These are phyloP conservation scores for Intellagama lesueurii DNA, from an alignment of 2,797 vertebrate genomes.

Conservation along the genomic window DNA sequence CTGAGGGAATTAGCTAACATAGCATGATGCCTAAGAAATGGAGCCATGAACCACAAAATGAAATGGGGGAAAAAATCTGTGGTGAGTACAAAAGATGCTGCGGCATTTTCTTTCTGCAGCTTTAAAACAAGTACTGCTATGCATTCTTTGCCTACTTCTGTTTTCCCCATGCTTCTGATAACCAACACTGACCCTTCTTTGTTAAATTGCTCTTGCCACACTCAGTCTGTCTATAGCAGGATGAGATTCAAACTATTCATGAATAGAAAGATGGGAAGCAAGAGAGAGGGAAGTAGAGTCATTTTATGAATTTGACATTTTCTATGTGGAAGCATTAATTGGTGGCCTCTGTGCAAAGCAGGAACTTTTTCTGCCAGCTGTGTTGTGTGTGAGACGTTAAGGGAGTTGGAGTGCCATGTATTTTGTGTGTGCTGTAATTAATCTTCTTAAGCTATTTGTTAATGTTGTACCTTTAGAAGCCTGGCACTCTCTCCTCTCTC, in stretches of 20 bases:
- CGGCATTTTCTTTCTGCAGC: too few species aligned
- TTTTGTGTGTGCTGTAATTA: constrained; percentile 24
- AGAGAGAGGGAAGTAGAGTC: not conserved
- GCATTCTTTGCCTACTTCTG: too few species aligned
- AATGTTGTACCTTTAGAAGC: constrained; percentile 1
- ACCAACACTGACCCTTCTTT: too few species aligned
- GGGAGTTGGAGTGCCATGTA: not conserved
- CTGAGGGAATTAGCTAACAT: too few species aligned
- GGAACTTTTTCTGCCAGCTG: not conserved
- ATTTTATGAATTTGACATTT: not conserved
- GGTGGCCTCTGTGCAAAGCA: too few species aligned
- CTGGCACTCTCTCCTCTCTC: constrained; percentile 25
- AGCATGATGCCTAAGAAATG: not conserved
- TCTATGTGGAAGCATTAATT: not conserved
- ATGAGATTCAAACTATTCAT: not conserved
- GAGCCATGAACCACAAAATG: not conserved
- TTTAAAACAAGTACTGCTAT: too few species aligned
- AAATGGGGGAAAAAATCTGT: too few species aligned
- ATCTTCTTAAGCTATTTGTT: constrained; percentile 33
- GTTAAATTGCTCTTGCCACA: too few species aligned
- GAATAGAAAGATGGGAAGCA: not conserved
- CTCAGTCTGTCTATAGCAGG: not conserved
- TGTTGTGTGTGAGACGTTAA: not conserved
- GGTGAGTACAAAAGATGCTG: too few species aligned
- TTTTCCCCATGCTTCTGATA: too few species aligned